Percentiles rank a stretch among this genome's conserved stretches.
Conservation (phyloP, 2,113 vertebrate genomes). For the Arenaria interpres region DNA sequence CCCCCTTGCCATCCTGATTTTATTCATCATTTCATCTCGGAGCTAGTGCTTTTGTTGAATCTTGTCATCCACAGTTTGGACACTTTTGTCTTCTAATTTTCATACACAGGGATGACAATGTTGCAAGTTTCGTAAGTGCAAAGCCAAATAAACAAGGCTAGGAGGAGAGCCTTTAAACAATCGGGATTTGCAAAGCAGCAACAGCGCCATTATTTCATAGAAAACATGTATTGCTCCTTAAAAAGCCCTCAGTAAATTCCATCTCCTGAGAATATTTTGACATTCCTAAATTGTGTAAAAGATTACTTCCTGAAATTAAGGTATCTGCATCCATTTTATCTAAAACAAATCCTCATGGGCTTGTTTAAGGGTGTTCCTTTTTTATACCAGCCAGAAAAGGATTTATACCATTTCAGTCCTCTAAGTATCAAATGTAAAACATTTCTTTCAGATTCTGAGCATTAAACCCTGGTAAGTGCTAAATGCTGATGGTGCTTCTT, state of each 20-base stretch:
- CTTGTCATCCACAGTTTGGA: slow-evolving; percentile 13
- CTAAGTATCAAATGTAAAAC: not conserved
- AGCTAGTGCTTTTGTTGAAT: not conserved
- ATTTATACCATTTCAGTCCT: not conserved
- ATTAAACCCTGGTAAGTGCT: not conserved
- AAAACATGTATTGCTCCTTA: not conserved
- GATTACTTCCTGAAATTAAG: not conserved
- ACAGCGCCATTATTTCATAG: not conserved
- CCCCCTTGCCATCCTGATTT: not conserved
- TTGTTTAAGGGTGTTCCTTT: not conserved
- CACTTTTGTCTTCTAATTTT: slow-evolving; percentile 48
- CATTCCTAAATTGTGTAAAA: not conserved
- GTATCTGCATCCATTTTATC: not conserved
- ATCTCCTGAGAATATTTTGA: not conserved
- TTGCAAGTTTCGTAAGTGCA: not conserved
- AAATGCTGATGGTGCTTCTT: slow-evolving; percentile 11
- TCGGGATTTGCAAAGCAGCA: not conserved
- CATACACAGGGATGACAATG: not conserved
- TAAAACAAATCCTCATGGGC: not conserved
- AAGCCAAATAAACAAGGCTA: not conserved
- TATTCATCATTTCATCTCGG: not conserved
- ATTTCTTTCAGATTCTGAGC: not conserved
- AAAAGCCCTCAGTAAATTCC: not conserved
- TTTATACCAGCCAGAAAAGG: not conserved
- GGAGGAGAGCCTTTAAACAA: not conserved